Base-by-base conservation (phyloP, 1,140 invertebrate species). In the Drosophila setifemur region DNA sequence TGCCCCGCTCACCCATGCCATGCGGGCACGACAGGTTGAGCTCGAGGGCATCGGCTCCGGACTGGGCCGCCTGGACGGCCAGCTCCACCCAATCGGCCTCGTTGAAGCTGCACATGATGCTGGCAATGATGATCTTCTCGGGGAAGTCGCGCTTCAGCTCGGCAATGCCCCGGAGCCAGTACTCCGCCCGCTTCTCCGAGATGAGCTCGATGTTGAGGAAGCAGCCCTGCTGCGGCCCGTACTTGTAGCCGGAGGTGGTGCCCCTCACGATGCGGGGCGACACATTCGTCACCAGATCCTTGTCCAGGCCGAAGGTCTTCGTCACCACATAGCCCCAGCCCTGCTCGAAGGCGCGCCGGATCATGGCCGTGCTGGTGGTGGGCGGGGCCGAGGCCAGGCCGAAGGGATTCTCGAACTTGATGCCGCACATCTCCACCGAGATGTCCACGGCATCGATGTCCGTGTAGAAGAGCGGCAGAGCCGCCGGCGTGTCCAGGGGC, bases 121-220 rank as follows among this genome's bases (percentile, higher is more conserved):
- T 98, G 9, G 97, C 98, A 85, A 99, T 98, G 2, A 99, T 78
- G 28, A 99, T 94, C 96, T 96, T 95, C 48, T 93, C 92, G 9
- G 98, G 98, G 87, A 98, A 99, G 90, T 99, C 98, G 43, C 90
- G 91, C 88, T 99, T 99, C 18, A 99, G 91, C 90, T 99, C 98
- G 2, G 85, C 93, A 23, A 99, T 95, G 75, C 96, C 97, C 52
- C 93, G 91, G 49, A 96, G 95, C 98, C 98, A 99, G 90, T 99
- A 99, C 1, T 94, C 95, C 33, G 94, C 94, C 6, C 95, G 95
- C 91, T 99, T 99, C 91, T 99, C 98, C 7, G 98, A 99, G 89
- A 99, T 99, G 1, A 99, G 91, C 91, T 99, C 98, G 68, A 99
- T 99, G 89, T 99, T 99, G 0, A 99, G 91, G 91, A 99, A 99